phyloP scores from a whole-genome alignment of 2,888 invertebrate species.

The Campoletis raptor region DNA sequence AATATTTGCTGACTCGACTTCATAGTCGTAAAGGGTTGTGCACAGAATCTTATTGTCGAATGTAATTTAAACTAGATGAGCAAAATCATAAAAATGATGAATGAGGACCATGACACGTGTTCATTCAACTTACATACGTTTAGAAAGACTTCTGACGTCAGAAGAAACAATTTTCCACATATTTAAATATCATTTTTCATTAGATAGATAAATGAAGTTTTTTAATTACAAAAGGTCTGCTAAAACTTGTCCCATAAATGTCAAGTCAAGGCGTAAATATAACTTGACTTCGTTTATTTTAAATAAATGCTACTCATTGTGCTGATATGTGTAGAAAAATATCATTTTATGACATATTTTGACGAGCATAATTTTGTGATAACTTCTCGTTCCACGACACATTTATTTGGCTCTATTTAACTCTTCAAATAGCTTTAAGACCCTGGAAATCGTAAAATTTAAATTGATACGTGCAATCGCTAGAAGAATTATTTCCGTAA shows the following conservation, averaged over 20 bases:
- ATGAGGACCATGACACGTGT: constrained; percentile 34
- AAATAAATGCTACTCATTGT: neutral
- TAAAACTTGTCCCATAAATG: neutral
- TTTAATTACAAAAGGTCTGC: neutral
- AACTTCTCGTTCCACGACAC: neutral
- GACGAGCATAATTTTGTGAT: neutral
- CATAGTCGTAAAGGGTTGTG: constrained; percentile 53
- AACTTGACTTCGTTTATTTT: neutral
- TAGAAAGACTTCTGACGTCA: neutral
- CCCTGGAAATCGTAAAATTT: neutral
- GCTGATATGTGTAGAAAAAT: neutral
- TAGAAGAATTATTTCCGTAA: neutral
- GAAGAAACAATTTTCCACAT: neutral
- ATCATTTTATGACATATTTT: neutral
- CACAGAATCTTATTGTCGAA: constrained; percentile 12
- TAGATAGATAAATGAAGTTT: neutral
- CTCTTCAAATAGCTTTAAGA: neutral
- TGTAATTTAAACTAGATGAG: constrained; percentile 66
- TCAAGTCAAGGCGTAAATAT: neutral
- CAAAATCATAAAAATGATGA: constrained; percentile 29
- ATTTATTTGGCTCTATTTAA: neutral
- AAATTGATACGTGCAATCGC: neutral
- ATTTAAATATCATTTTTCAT: neutral
- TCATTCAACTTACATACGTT: neutral
- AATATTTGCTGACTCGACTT: constrained; percentile 75